These are phyloP conservation scores for Uloborus plumipes DNA, from an alignment of 2,888 invertebrate species.

Conservation along the genomic window DNA sequence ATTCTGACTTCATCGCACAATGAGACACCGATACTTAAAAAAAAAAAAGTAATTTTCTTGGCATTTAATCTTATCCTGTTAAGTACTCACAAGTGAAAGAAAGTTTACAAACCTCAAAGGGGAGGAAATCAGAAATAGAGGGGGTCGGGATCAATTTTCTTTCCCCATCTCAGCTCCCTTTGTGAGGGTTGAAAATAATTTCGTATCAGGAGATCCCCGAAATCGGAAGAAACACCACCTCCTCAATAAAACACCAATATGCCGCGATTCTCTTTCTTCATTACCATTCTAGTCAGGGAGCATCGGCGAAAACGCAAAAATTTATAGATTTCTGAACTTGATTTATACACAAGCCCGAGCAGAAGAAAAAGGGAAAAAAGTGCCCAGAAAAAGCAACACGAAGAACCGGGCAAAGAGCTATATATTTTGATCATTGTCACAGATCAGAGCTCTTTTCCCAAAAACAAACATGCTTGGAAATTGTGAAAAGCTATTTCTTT, in stretches of 20 bases:
- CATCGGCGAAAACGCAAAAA: neutral
- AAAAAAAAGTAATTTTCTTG: no score
- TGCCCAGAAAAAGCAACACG: neutral
- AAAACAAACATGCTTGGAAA: conserved; percentile 41
- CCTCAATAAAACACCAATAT: conserved; percentile 28
- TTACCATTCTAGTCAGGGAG: conserved; percentile 14
- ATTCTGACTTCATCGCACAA: no score
- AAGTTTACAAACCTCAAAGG: no score
- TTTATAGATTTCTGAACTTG: conserved; percentile 9
- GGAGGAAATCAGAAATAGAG: no score
- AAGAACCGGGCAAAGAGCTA: neutral
- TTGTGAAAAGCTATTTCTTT: conserved; percentile 43
- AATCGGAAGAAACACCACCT: neutral
- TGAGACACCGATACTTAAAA: no score
- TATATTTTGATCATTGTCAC: conserved; percentile 49
- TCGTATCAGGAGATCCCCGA: no score
- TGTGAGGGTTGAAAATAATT: no score
- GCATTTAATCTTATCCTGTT: no score
- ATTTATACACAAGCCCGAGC: conserved; percentile 2
- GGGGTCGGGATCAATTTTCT: no score
- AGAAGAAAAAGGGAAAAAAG: conserved; percentile 5
- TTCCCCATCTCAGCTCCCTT: no score
- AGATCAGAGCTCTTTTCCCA: conserved; percentile 35
- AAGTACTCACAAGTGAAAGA: no score
- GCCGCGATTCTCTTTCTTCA: conserved; percentile 3